Evolutionary conservation across 1,140 invertebrate genomes (phyloP).

Genomic region (Saxidomus purpurata): DNA sequence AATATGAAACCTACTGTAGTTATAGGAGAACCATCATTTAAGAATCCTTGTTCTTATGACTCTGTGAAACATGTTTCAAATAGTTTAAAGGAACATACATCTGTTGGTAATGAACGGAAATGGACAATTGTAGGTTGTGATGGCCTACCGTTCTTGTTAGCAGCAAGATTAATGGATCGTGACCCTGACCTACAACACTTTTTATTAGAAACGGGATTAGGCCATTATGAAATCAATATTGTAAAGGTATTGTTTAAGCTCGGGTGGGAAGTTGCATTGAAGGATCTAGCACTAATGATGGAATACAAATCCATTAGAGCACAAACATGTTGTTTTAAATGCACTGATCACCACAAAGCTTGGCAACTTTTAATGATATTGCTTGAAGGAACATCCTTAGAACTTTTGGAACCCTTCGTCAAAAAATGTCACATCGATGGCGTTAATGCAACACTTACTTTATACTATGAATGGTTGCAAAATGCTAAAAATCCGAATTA

Average conservation of each 20-base stretch:
- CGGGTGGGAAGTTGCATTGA: neutral
- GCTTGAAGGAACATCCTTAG: neutral
- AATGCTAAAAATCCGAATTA: neutral
- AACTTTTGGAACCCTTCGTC: neutral
- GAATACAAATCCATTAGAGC: neutral
- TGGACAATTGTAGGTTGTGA: neutral
- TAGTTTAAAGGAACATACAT: no score
- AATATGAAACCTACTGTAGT: no score
- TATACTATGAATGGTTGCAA: neutral
- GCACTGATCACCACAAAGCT: no score
- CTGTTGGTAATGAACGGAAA: no score
- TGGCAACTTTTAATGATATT: neutral
- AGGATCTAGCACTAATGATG: neutral
- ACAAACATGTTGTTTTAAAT: neutral
- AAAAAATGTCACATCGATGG: neutral
- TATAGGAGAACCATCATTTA: no score
- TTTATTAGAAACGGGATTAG: no score
- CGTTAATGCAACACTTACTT: neutral
- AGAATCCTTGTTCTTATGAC: no score
- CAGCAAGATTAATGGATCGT: neutral
- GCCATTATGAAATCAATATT: no score
- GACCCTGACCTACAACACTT: neutral
- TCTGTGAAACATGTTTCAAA: no score
- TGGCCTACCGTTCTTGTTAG: neutral
- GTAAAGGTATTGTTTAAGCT: neutral